Percentiles rank a stretch among this genome's conserved stretches.
phyloP scores from a whole-genome alignment of 35 echinoderm and acorn worm species.

The Heliocidaris tuberculata region DNA sequence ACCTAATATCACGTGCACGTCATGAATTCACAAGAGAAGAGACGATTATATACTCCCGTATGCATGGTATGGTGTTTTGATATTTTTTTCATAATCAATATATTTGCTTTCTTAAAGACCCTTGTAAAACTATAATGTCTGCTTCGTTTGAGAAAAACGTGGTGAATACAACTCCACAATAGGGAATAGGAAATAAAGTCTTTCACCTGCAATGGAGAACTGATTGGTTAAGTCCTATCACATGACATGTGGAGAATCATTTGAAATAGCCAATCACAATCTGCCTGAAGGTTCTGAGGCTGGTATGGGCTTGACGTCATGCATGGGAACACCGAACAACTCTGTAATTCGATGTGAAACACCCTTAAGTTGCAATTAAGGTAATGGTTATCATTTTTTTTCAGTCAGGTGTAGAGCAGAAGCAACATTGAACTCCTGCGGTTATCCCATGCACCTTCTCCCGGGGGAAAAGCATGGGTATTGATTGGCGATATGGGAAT shows the following conservation, averaged over 20 bases:
- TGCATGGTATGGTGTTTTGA: too few relatives aligned
- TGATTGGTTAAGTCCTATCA: background rate
- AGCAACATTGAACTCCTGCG: background rate
- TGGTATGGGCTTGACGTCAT: background rate
- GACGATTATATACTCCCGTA: too few relatives aligned
- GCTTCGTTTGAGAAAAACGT: too few relatives aligned
- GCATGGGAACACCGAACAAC: too few relatives aligned
- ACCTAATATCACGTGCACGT: too few relatives aligned
- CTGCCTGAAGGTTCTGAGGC: background rate
- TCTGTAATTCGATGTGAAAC: background rate
- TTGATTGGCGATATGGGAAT: background rate
- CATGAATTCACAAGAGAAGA: too few relatives aligned
- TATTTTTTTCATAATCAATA: too few relatives aligned
- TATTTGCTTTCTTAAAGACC: too few relatives aligned
- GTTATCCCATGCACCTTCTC: background rate
- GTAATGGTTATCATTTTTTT: background rate
- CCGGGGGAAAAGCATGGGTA: background rate
- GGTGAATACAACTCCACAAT: too few relatives aligned
- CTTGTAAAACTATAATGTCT: too few relatives aligned
- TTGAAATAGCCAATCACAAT: background rate
- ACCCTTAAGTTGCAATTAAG: background rate
- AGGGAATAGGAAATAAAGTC: too few relatives aligned
- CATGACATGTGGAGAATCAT: background rate
- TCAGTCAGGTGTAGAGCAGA: background rate
- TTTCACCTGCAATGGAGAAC: background rate